These are phyloP conservation scores for Eudorcas thomsonii DNA, from an alignment of 2,113 vertebrate genomes.

Conservation along the genomic window DNA sequence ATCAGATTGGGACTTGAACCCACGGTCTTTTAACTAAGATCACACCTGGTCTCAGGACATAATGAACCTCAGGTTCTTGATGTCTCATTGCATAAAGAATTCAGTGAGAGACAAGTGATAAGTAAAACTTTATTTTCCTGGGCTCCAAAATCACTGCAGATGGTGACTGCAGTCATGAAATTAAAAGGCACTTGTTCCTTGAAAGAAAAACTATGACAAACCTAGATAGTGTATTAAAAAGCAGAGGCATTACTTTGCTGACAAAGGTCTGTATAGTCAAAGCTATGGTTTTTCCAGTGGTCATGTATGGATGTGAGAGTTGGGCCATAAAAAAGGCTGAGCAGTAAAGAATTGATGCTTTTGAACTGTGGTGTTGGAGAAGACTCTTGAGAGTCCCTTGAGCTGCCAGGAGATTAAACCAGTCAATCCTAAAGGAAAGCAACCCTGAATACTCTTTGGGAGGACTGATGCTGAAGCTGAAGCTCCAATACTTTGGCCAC, in stretches of 20 bases:
- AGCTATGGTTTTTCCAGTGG: not conserved
- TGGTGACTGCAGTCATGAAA: not conserved
- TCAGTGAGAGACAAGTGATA: not conserved
- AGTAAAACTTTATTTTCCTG: not conserved
- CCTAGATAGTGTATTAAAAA: not conserved
- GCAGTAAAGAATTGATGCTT: not conserved
- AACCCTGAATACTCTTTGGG: not conserved
- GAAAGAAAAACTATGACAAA: not conserved
- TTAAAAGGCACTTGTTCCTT: not conserved
- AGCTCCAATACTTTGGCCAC: not conserved
- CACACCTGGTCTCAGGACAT: not conserved
- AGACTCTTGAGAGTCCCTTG: not conserved
- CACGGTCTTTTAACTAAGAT: not conserved
- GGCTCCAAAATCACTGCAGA: not conserved
- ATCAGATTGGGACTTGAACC: not conserved
- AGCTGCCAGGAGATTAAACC: not conserved
- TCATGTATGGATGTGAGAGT: not conserved
- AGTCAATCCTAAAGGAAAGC: not conserved
- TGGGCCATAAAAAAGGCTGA: not conserved
- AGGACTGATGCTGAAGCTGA: not conserved
- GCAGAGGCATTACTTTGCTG: not conserved
- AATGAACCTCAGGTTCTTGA: not conserved
- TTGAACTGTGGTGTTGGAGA: not conserved
- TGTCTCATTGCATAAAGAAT: not conserved
- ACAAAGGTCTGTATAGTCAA: not conserved